These are phyloP conservation scores for Neoscelio sp. DNA, from an alignment of 2,888 invertebrate genomes.

Conservation along the genomic window DNA sequence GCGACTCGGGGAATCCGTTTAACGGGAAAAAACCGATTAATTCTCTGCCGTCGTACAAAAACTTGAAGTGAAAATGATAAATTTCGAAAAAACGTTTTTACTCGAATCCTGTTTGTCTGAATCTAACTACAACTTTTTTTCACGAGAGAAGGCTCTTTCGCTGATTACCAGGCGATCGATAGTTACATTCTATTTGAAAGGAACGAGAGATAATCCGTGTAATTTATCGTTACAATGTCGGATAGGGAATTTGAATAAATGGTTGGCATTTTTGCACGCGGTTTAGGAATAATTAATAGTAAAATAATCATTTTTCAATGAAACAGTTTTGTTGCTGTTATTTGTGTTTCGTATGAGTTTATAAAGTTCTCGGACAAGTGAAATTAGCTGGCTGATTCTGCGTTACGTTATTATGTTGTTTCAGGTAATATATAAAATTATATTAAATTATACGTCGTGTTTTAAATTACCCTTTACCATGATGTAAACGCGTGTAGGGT, in stretches of 20 bases:
- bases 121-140: not conserved
- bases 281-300: too few relatives aligned
- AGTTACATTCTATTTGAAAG: too few relatives aligned
- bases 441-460: conserved; percentile 34
- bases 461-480: conserved; percentile 14
- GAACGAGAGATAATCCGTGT: too few relatives aligned
- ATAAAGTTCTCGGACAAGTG: conserved; percentile 6
- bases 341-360: not conserved
- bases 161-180: not conserved
- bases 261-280: too few relatives aligned
- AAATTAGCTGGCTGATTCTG: conserved; percentile 19
- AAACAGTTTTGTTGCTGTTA: too few relatives aligned
- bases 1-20: conserved; percentile 30
- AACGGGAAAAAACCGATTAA: conserved; percentile 21
- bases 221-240: too few relatives aligned
- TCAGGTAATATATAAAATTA: conserved; percentile 28
- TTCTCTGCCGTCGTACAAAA: conserved; percentile 4
- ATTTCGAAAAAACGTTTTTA: conserved; percentile 18
- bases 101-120: conserved; percentile 1
- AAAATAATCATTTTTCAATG: too few relatives aligned
- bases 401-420: conserved; percentile 21
- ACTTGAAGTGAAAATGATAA: conserved; percentile 32
- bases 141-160: not conserved
- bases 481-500: not conserved
- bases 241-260: too few relatives aligned